Evolutionary conservation across 2,888 invertebrate species (phyloP), one percentile per base, ranked within the genome.

Genomic region (Drosophila mimetica): DNA sequence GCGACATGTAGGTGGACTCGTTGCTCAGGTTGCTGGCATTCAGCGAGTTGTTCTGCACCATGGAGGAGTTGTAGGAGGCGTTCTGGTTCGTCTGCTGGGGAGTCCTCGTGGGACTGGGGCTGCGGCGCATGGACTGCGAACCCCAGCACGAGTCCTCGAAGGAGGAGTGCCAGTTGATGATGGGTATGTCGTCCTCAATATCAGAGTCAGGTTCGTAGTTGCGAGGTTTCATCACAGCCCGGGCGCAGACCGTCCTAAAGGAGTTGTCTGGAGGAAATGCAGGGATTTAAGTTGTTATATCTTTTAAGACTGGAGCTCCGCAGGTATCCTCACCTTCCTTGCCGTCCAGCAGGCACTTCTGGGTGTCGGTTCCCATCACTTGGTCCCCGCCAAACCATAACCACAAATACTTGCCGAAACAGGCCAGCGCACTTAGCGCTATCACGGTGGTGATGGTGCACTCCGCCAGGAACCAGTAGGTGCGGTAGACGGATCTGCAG

Each of bases 311-410:
- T 3, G 3, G 11, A 30, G 0, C 4, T 13, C 6, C 4, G 13
- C 4, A 6, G 1, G 11, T 2, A 9, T 30, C 13, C 46, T 64
- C 34, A 90, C 90, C 90, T 46, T 83, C 84, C 63, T 93, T 92
- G 37, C 92, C 91, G 51, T 94, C 92, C 13, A 94, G 88, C 14
- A 94, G 89, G 75, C 91, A 90, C 75, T 93, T 92, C 74, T 94
- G 94, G 44, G 91, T 90, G 8, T 91, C 88, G 13, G 92, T 93
- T 1, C 94, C 91, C 1, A 88, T 73, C 13, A 94, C 91, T 5
- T 93, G 93, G 46, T 85, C 81, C 4, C 78, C 83, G 16, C 78
- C 91, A 9, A 92, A 88, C 13, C 91, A 89, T 67, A 92, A 92
- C 77, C 91, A 91, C 1, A 92, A 79, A 78, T 93, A 94, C 75